phyloP scores from a whole-genome alignment of 2,797 vertebrate genomes.

The Tokudaia muenninki region DNA sequence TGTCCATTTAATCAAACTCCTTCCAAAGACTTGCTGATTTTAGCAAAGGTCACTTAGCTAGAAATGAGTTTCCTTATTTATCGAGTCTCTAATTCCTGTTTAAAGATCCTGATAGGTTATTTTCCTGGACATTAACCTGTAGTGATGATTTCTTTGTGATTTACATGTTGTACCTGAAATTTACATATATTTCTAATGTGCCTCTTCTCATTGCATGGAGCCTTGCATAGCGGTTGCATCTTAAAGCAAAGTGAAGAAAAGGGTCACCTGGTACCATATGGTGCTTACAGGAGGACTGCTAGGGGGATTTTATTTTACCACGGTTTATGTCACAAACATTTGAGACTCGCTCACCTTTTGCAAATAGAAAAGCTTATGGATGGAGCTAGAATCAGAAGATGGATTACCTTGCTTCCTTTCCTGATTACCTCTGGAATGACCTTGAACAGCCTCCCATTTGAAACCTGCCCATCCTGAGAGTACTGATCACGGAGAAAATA shows the following conservation, averaged over 20 bases:
- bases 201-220: conserved; percentile 58
- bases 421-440: conserved; percentile 63
- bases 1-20: background rate
- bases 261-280: background rate
- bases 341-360: conserved; percentile 60
- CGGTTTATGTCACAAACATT: conserved; percentile 59
- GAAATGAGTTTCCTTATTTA: conserved; percentile 62
- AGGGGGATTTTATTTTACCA: background rate
- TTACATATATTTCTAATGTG: conserved; percentile 53
- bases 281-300: background rate
- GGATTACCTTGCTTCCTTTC: conserved; percentile 43
- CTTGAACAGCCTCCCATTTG: conserved; percentile 58
- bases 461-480: background rate
- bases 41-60: conserved; percentile 40
- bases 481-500: conserved; percentile 39
- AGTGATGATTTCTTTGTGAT: conserved; percentile 73
- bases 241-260: conserved; percentile 30
- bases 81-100: conserved; percentile 59
- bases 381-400: conserved; percentile 54
- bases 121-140: conserved; percentile 69
- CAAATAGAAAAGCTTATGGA: conserved; percentile 40
- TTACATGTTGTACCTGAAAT: conserved; percentile 56
- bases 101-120: conserved; percentile 58
- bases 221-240: conserved; percentile 12
- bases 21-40: conserved; percentile 30